phyloP scores from a whole-genome alignment of 2,888 invertebrate genomes.

The Rhogogaster chlorosoma region DNA sequence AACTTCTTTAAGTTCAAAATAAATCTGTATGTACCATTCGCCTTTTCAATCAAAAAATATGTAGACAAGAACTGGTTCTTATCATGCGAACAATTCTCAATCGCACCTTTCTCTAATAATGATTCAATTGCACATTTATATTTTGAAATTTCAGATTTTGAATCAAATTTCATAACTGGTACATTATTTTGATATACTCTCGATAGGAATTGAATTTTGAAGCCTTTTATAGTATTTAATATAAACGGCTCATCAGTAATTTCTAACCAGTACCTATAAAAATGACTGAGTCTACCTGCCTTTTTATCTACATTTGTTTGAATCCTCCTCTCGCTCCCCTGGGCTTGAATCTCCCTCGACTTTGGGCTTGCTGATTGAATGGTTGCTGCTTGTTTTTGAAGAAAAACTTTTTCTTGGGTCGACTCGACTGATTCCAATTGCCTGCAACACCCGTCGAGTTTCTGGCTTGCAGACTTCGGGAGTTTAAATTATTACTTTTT shows the following conservation, averaged over 20 bases:
- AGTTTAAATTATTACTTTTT: too few relatives aligned
- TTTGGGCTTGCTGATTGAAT: too few relatives aligned
- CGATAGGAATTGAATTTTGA: too few relatives aligned
- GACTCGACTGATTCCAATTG: not conserved
- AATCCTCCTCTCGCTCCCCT: too few relatives aligned
- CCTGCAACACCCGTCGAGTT: not conserved
- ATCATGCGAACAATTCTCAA: slow-evolving; percentile 43
- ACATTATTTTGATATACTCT: too few relatives aligned
- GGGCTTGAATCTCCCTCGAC: not conserved
- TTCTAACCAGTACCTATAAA: too few relatives aligned
- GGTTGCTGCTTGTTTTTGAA: not conserved
- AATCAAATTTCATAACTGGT: not conserved
- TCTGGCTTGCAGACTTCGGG: not conserved
- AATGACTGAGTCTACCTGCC: too few relatives aligned
- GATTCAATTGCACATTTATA: slow-evolving; percentile 41
- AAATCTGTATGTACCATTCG: slow-evolving; percentile 56
- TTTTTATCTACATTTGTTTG: not conserved
- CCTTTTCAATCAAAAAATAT: slow-evolving; percentile 56
- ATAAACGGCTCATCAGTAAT: too few relatives aligned
- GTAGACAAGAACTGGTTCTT: slow-evolving; percentile 56
- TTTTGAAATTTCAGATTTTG: slow-evolving; percentile 42
- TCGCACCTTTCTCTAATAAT: slow-evolving; percentile 54
- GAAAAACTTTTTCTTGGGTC: too few relatives aligned
- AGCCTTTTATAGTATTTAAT: too few relatives aligned
- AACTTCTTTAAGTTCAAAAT: slow-evolving; percentile 54